Base-by-base conservation (phyloP, 2,113 vertebrate species). In the Pollachius pollachius region DNA sequence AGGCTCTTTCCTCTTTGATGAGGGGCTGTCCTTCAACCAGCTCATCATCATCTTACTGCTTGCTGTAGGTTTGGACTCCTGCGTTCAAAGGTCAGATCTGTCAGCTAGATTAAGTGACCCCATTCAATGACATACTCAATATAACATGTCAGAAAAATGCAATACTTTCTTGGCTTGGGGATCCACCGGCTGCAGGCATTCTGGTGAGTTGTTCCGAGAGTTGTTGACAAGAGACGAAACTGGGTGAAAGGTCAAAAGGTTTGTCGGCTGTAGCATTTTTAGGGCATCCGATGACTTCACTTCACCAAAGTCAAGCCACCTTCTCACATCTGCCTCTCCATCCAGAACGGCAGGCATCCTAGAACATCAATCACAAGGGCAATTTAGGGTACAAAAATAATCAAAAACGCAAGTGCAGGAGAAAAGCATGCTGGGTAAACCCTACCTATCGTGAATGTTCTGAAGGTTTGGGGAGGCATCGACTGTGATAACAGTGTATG, bases 301-400 rank as follows among this genome's bases (percentile, higher is more conserved):
- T 59, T 95, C 90, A 9, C 94, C 95, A 13, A 95, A 99, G 86
- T 99, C 90, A 54, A 99, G 88, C 96, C 96, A 99, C 62, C 85
- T 92, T 48, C 92, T 90, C 67, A 99, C 90, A 37, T 96, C 95
- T 7, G 98, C 96, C 0, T 98, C 96, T 34, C 96, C 95, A 0
- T 98, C 93, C 79, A 99, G 85, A 71, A 99, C 89, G 0, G 96
- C 97, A 30, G 97, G 97, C 97, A 99, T 99, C 89, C 97, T 99
- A 59, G 72, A 73, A 67, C n/a, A 19, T 60, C 19, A 23, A 23
- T 2, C 23, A 34, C 18, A 3, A 56, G 3, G 68, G 68, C 67
- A 66, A 15, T 52, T 15, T 23, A 57, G 19, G 11, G 13, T 9
- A 62, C 60, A 12, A 25, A 3, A 23, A 15, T 0, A 16, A 15